phyloP scores from a whole-genome alignment of 2,797 vertebrate genomes.

The Leontopithecus rosalia region DNA sequence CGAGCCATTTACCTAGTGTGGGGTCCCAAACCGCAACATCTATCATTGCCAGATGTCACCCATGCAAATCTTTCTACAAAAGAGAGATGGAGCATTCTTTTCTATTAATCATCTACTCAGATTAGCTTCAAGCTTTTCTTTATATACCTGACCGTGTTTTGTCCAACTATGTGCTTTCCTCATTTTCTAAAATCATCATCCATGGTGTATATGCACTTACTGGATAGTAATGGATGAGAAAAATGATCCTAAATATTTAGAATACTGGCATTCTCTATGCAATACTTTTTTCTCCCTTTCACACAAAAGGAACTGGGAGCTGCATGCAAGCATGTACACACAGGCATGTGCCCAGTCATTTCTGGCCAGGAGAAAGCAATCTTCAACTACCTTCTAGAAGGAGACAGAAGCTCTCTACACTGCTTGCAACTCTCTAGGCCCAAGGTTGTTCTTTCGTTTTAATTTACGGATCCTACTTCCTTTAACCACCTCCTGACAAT shows the following conservation, averaged over 20 bases:
- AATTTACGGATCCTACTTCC: not conserved
- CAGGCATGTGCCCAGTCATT: not conserved
- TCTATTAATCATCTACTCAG: not conserved
- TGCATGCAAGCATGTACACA: too few species aligned
- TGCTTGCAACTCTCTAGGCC: not conserved
- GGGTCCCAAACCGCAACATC: not conserved
- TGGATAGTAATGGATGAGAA: not conserved
- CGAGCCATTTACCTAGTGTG: not conserved
- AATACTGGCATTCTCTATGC: not conserved
- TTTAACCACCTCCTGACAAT: not conserved
- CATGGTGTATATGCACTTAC: not conserved
- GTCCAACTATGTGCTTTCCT: not conserved
- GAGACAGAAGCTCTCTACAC: not conserved
- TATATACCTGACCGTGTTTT: not conserved
- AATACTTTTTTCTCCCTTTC: not conserved
- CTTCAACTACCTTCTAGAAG: not conserved
- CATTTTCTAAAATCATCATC: not conserved
- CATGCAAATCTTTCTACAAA: not conserved
- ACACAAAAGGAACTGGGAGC: not conserved
- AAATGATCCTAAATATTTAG: not conserved
- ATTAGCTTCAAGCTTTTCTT: conserved; percentile 10
- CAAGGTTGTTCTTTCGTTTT: not conserved
- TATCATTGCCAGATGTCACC: not conserved
- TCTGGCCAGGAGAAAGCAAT: not conserved
- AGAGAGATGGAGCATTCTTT: not conserved